A percentile compares a stretch with the other conserved stretches of the same genome.
Conservation (phyloP, 2,113 vertebrate species). For the Nanorana parkeri region DNA sequence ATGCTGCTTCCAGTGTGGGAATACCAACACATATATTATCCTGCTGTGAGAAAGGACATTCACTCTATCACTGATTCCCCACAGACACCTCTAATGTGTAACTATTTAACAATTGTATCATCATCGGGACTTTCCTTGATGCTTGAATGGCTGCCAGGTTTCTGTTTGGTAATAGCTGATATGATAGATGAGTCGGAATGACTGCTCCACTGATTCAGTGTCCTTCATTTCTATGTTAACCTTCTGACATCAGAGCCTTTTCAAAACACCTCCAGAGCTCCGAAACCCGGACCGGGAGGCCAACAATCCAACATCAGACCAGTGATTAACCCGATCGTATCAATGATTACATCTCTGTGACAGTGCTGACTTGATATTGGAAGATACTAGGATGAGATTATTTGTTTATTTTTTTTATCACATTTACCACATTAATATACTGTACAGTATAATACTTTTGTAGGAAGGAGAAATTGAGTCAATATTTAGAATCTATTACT, state of each 20-base stretch:
- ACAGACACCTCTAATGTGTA: constrained; percentile 22
- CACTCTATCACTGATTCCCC: constrained; percentile 5
- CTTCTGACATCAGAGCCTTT: constrained; percentile 45
- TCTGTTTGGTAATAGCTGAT: constrained; percentile 29
- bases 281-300: constrained; percentile 35
- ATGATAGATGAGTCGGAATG: constrained; percentile 34
- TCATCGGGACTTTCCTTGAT: neutral
- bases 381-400: too few relatives aligned
- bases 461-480: too few relatives aligned
- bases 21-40: neutral
- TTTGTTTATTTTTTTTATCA: too few relatives aligned
- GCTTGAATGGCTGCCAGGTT: constrained; percentile 35
- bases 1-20: constrained; percentile 12
- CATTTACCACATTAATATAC: too few relatives aligned
- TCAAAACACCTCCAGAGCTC: constrained; percentile 46
- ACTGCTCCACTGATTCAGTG: constrained; percentile 26
- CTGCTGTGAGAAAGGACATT: neutral
- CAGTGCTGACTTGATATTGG: neutral
- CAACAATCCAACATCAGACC: constrained; percentile 31
- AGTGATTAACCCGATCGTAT: constrained; percentile 34
- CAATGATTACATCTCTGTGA: constrained; percentile 30
- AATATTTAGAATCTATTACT: too few relatives aligned
- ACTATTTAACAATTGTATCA: constrained; percentile 33
- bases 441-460: too few relatives aligned
- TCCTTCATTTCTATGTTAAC: constrained; percentile 42